A percentile compares a stretch with the other conserved stretches of the same genome.
These are phyloP conservation scores for Amphipyra berbera DNA, from an alignment of 2,888 invertebrate genomes.

Conservation along the genomic window DNA sequence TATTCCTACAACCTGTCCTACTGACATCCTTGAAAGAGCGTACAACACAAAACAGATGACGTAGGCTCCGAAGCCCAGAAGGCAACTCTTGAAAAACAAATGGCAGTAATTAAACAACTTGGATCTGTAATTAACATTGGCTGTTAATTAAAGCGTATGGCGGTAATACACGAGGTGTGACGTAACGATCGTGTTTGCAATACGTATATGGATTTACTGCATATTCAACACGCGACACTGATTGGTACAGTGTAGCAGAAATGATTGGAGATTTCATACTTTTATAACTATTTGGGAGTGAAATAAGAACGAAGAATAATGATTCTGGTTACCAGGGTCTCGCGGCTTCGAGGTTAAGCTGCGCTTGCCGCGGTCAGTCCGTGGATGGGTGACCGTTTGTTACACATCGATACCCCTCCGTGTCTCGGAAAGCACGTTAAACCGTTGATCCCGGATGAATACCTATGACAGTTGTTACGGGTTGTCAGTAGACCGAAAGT, in stretches of 20 bases:
- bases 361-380: no score
- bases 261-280: background rate
- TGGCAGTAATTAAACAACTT: constrained; percentile 50
- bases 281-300: no score
- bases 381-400: no score
- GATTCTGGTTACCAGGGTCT: no score
- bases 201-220: background rate
- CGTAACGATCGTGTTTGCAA: background rate
- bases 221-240: background rate
- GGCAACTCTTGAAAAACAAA: constrained; percentile 46
- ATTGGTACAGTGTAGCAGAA: background rate
- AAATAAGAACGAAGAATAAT: no score
- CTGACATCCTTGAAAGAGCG: constrained; percentile 26
- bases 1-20: no score
- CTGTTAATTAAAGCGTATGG: constrained; percentile 45
- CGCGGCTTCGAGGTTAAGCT: no score
- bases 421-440: no score
- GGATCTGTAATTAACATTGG: constrained; percentile 40
- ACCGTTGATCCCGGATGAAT: no score
- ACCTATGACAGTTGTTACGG: no score
- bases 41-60: constrained; percentile 47
- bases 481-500: no score
- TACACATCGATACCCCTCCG: no score
- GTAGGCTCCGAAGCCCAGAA: constrained; percentile 32
- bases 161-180: constrained; percentile 8